A percentile compares a stretch with the other conserved stretches of the same genome.
phyloP scores from a whole-genome alignment of 2,888 invertebrate species.

The Thumatha senex region DNA sequence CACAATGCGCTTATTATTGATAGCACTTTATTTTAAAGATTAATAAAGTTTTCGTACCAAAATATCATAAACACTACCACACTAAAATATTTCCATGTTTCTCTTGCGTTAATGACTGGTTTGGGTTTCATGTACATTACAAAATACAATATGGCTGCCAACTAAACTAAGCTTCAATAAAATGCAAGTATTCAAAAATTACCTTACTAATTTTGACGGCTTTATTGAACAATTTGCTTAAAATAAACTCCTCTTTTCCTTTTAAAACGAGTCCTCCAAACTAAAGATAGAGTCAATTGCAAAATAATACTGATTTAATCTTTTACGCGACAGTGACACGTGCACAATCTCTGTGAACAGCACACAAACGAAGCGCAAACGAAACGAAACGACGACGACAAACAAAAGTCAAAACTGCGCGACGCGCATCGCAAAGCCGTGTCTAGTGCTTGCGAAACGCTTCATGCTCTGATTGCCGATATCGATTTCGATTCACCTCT shows the following conservation, averaged over 20 bases:
- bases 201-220: conserved; percentile 19
- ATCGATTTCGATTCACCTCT: too few relatives aligned
- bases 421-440: neutral
- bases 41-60: too few relatives aligned
- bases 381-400: neutral
- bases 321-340: conserved; percentile 25
- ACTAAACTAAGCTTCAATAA: neutral
- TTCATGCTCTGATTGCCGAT: too few relatives aligned
- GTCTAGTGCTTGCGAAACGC: too few relatives aligned
- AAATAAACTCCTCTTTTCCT: conserved; percentile 2
- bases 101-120: neutral
- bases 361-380: conserved; percentile 13
- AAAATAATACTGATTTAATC: neutral
- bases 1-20: too few relatives aligned
- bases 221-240: conserved; percentile 1
- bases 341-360: conserved; percentile 18
- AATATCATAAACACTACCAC: neutral
- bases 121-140: too few relatives aligned
- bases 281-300: neutral
- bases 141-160: conserved; percentile 41
- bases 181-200: conserved; percentile 1
- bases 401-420: neutral
- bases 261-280: neutral
- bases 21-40: too few relatives aligned
- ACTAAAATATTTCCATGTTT: neutral